Evolutionary conservation across 1,140 invertebrate genomes (phyloP), one percentile per base, ranked within the genome.

Genomic region (Sinella curviseta): DNA sequence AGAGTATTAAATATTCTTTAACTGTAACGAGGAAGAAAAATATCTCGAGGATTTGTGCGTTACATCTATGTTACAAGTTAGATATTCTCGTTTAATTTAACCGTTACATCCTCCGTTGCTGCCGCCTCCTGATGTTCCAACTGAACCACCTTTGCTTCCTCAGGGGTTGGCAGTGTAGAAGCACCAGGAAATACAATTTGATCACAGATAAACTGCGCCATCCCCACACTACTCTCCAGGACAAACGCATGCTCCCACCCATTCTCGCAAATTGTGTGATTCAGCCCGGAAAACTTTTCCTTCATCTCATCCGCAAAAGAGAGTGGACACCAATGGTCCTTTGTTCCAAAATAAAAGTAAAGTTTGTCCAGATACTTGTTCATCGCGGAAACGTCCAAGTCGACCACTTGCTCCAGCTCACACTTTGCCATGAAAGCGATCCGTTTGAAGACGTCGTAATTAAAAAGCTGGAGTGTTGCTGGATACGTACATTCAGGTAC

Each of bases 201-300:
- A 1, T 36, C 34, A 48, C 34, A 39, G 20, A 75, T 36, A 35
- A 92, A 88, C 0, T 83, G 83, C 4, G 91, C 93, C 87, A 95
- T 90, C 80, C 90, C 88, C 30, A 88, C 84, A 17, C 91, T 90
- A 81, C 88, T 84, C 0, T 88, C 87, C 26, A 95, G 84, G 14
- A 95, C 93, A 89, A 94, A 96, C 0, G 93, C 90, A 87, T 96
- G 94, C 31, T 89, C 86, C 84, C 91, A 90, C 24, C 90, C 89
- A 74, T 90, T 85, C n/a, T 88, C 87, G 84, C 92, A 93, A 20
- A 94, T 83, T 78, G 90, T 85, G 17, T 92, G 89, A 80, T 93
- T 89, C 12, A 91, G 86, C 76, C 90, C 84, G 0, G 93, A 92
- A 84, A 92, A 89, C 33, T 87, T 87, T 20, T 85, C 80, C 79